Percentiles rank a stretch among this genome's conserved stretches.
These are phyloP conservation scores for Gryon sp. DNA, from an alignment of 1,140 invertebrate species.

Conservation along the genomic window DNA sequence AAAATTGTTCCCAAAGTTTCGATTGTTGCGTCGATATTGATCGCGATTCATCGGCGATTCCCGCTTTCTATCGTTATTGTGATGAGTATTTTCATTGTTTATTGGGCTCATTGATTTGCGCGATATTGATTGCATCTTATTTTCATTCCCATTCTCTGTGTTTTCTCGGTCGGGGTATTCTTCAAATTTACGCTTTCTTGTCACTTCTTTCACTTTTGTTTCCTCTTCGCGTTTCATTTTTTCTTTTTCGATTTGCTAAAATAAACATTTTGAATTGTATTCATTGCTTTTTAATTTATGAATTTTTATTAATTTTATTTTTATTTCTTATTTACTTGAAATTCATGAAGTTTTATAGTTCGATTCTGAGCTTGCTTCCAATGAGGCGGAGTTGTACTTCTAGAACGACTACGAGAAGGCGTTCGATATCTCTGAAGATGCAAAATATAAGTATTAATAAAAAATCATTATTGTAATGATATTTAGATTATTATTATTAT, in stretches of 20 bases:
- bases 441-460: conserved; percentile 10
- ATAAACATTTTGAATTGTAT: not conserved
- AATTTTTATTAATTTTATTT: too few species aligned
- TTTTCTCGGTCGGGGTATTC: conserved; percentile 73
- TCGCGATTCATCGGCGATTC: conserved; percentile 8
- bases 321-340: conserved; percentile 81
- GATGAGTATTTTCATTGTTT: conserved; percentile 35
- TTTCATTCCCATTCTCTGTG: conserved; percentile 56
- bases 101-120: conserved; percentile 22
- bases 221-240: conserved; percentile 83
- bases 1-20: conserved; percentile 55
- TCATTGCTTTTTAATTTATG: not conserved
- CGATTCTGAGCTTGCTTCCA: conserved; percentile 92
- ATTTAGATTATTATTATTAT: too few species aligned
- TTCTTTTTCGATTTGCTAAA: conserved; percentile 83
- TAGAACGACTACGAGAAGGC: conserved; percentile 88
- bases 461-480: too few species aligned
- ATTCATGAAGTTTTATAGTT: conserved; percentile 89
- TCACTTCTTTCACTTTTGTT: conserved; percentile 81
- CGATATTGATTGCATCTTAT: conserved; percentile 11
- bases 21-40: conserved; percentile 11
- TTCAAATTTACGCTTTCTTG: conserved; percentile 80
- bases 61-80: conserved; percentile 23
- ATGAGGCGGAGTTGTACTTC: conserved; percentile 92
- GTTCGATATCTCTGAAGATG: conserved; percentile 88